Evolutionary conservation across 2,888 invertebrate genomes (phyloP), one percentile per base, ranked within the genome.

Genomic region (Synanthedon vespiformis): DNA sequence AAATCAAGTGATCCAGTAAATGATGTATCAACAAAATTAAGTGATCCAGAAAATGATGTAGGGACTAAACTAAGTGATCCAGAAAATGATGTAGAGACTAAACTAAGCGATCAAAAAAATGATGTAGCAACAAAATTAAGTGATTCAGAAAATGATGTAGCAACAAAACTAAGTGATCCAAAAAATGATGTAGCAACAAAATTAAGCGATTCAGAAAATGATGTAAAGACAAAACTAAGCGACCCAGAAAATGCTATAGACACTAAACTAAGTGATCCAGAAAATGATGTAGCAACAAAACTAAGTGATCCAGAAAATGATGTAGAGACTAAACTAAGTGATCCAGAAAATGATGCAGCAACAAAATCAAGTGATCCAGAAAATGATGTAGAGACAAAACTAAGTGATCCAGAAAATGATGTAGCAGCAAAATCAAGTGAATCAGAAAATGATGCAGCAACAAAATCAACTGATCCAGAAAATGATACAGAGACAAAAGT

Each of bases 141-240:
- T 51, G 53, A 62, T 1, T 51, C 52, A 41, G 12, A 3, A 34
- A 49, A 60, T 54, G 57, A 57, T 48, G 52, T 51, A 48, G 40
- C 48, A 40, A 14, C 40, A 48, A 44, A 13, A 13, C 3, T 18
- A 18, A 18, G 18, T 18, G 53, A 62, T 1, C 51, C 51, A 41
- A 11, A 3, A 34, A 49, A 60, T 54, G 57, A 57, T 48, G 52
- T 51, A 47, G 40, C 48, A 40, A 14, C 40, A 48, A 44, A 13
- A 13, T 18, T 2, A 18, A 18, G 18, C 3, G 53, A 62, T 1
- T 51, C 52, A 41, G 12, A 3, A 34, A 48, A 60, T 54, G 57
- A 57, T 48, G 52, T 51, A 48, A 27, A 47, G 34, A 14, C 40
- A 48, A 44, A 13, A 13, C 3, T 47, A 10, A 50, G 11, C 10